A percentile compares a stretch with the other conserved stretches of the same genome.
These are phyloP conservation scores for Mus spretus DNA, from an alignment of 2,797 vertebrate genomes.

Conservation along the genomic window DNA sequence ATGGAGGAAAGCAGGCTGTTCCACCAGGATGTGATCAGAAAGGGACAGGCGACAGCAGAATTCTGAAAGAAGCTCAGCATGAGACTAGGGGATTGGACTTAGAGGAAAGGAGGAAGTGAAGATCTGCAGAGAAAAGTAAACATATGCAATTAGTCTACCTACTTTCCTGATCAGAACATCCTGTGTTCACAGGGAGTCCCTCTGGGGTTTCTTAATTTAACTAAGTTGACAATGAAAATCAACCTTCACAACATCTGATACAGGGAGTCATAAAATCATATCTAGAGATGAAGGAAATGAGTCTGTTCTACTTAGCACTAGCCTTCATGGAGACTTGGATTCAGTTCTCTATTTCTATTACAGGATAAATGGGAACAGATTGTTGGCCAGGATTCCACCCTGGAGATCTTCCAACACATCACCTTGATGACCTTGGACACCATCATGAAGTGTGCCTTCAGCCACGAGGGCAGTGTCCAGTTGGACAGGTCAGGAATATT, in stretches of 20 bases:
- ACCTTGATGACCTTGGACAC: slow-evolving; percentile 93
- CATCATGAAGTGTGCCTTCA: slow-evolving; percentile 93
- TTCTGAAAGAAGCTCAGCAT: neutral
- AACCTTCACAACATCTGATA: neutral
- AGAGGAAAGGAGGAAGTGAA: neutral
- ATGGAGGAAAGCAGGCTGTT: neutral
- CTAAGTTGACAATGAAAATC: neutral
- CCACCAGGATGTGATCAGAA: neutral
- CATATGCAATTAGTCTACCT: neutral
- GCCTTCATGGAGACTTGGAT: neutral
- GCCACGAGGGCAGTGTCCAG: slow-evolving; percentile 91
- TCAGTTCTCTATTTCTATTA: neutral
- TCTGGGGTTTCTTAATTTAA: neutral
- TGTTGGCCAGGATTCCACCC: slow-evolving; percentile 69
- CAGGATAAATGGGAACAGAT: slow-evolving; percentile 78
- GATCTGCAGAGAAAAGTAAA: neutral
- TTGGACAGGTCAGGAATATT: slow-evolving; percentile 87
- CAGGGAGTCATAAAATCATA: neutral
- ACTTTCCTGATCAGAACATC: neutral
- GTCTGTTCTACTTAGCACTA: neutral
- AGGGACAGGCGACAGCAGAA: neutral
- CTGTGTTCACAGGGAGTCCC: neutral
- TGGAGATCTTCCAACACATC: slow-evolving; percentile 91
- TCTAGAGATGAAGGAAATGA: neutral
- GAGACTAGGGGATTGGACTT: neutral